Evolutionary conservation across 2,888 invertebrate species (phyloP).

Genomic region (Drosophila borborema): DNA sequence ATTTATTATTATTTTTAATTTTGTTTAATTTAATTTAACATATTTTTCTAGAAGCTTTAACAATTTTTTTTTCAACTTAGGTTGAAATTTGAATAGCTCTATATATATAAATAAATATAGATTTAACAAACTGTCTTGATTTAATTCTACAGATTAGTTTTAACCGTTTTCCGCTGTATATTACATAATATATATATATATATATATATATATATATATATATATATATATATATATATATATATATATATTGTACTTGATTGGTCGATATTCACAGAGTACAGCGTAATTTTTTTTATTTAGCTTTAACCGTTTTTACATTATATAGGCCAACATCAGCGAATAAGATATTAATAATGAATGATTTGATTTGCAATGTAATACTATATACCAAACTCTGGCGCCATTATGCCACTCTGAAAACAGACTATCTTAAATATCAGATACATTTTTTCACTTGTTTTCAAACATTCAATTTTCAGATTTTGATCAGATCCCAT

Average conservation of each 20-base stretch:
- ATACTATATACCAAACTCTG: background rate
- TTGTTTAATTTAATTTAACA: slow-evolving; percentile 53
- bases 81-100: slow-evolving; percentile 25
- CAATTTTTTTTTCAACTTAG: slow-evolving; percentile 58
- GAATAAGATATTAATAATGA: no score
- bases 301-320: no score
- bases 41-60: slow-evolving; percentile 62
- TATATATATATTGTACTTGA: slow-evolving; percentile 13
- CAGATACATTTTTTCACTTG: background rate
- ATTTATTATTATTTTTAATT: slow-evolving; percentile 52
- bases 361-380: no score
- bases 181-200: background rate
- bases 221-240: slow-evolving; percentile 17
- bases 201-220: background rate
- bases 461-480: background rate
- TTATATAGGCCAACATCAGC: no score
- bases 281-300: background rate
- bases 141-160: slow-evolving; percentile 19
- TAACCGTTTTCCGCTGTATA: slow-evolving; percentile 20
- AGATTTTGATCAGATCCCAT: background rate
- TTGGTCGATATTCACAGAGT: slow-evolving; percentile 48
- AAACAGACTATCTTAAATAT: background rate
- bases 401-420: no score
- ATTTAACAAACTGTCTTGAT: slow-evolving; percentile 32
- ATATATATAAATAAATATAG: slow-evolving; percentile 7